Evolutionary conservation across 2,113 vertebrate species (phyloP), one percentile per base, ranked within the genome.

Genomic region (Gallinago undulata): DNA sequence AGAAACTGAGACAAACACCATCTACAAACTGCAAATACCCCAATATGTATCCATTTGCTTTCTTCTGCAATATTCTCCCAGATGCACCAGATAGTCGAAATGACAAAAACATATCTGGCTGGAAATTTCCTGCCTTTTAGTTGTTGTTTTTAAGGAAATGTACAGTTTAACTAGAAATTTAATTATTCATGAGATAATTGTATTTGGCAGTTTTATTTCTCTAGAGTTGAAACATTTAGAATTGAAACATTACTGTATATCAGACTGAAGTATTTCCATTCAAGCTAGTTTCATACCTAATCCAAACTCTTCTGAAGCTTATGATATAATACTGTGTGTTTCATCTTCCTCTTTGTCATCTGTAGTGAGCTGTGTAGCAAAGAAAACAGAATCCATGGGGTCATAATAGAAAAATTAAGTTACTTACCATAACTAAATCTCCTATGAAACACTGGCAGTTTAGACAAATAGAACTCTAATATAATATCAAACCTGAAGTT

Each of bases 21-120:
- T 41, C 27, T 70, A 48, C 50, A 70, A 60, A 53, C 12, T 55
- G 4, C 28, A 50, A 18, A 48, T 56, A 72, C 21, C 23, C 13
- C 13, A 60, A 30, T 25, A 30, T 0, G 1, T 45, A 66, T 17
- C 7, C 4, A 4, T 70, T 85, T 60, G 1, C 4, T 50, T 66
- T 62, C 21, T 76, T 73, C 64, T 72, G 37, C 16, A 33, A 13
- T 63, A 41, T 48, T 51, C 24, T 81, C 28, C 6, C 47, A 35
- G 27, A 18, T 1, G 3, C 55, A 60, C 5, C 17, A 64, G 28
- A 27, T 12, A 50, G 6, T 1, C 41, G 10, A 93, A 82, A 8
- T 50, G 90, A 79, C 11, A 67, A 48, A 30, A 53, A 8, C 8
- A 0, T 55, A 24, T 23, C 21, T 70, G 1, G 1, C 22, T 62